A percentile compares a stretch with the other conserved stretches of the same genome.
Evolutionary conservation across 2,113 vertebrate species (phyloP).

Genomic region (Xiphorhynchus elegans): DNA sequence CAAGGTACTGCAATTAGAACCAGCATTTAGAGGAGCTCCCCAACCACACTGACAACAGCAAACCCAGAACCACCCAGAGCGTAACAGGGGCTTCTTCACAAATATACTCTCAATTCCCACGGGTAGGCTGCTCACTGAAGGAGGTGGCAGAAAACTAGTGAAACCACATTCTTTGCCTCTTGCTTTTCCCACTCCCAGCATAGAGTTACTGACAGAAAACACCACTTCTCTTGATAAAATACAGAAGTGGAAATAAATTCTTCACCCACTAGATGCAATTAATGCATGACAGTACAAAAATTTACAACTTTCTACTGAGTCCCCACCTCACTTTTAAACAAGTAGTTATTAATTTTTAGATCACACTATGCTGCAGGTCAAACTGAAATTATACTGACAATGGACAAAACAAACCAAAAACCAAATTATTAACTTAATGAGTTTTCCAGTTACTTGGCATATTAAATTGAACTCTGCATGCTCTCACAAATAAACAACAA

Average conservation of each 20-base stretch:
- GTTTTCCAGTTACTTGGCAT: neutral
- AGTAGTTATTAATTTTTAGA: neutral
- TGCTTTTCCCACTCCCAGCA: neutral
- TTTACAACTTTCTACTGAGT: neutral
- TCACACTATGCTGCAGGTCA: neutral
- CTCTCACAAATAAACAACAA: neutral
- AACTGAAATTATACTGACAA: neutral
- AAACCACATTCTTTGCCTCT: neutral
- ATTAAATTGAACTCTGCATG: neutral
- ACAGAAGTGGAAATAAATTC: neutral
- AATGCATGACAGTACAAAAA: neutral
- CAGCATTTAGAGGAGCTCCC: neutral
- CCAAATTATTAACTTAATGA: neutral
- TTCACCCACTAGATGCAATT: neutral
- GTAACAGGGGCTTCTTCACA: neutral
- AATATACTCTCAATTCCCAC: neutral
- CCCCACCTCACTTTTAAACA: neutral
- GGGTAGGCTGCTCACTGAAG: neutral
- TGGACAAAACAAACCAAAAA: neutral
- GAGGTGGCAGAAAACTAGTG: neutral
- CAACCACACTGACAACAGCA: neutral
- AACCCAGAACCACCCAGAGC: neutral
- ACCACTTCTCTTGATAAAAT: neutral
- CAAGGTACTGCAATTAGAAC: constrained; percentile 84
- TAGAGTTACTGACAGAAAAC: neutral